phyloP scores from a whole-genome alignment of 2,113 vertebrate species.

The Hippocampus barbouri region DNA sequence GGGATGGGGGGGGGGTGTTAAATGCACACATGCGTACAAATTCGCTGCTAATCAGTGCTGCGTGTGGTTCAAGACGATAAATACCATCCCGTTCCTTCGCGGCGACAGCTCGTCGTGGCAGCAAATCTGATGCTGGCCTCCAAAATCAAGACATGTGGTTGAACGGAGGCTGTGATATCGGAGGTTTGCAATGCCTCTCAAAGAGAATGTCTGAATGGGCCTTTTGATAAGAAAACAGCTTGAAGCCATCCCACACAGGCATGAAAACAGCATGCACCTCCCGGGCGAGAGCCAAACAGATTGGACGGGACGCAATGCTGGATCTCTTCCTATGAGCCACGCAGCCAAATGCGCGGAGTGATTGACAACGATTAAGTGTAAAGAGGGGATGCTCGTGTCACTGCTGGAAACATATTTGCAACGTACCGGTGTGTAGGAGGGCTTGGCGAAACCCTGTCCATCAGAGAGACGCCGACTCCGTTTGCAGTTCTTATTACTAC shows the following conservation, averaged over 20 bases:
- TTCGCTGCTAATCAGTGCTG: conserved; percentile 51
- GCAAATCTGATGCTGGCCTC: conserved; percentile 68
- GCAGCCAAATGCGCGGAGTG: conserved; percentile 63
- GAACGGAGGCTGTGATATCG: conserved; percentile 68
- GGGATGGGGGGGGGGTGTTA: not conserved
- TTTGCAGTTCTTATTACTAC: conserved; percentile 44
- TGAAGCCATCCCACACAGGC: conserved; percentile 74
- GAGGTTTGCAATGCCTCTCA: conserved; percentile 67
- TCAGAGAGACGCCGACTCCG: conserved; percentile 47
- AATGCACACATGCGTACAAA: conserved; percentile 26
- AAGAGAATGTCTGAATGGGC: conserved; percentile 72
- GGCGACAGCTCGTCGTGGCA: conserved; percentile 63
- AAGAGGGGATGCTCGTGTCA: conserved; percentile 69
- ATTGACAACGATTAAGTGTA: conserved; percentile 74
- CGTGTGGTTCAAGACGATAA: conserved; percentile 58
- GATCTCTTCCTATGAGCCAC: conserved; percentile 69
- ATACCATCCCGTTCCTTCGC: conserved; percentile 59
- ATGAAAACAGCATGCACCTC: conserved; percentile 74
- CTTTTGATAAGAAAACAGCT: conserved; percentile 75
- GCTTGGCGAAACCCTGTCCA: conserved; percentile 61
- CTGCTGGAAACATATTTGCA: conserved; percentile 71
- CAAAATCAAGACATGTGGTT: conserved; percentile 69
- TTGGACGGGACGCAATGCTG: conserved; percentile 70
- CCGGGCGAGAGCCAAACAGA: conserved; percentile 70
- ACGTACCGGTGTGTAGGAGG: conserved; percentile 67